Evolutionary conservation across 1,140 invertebrate genomes (phyloP).

Genomic region (Drosophila bifasciata): DNA sequence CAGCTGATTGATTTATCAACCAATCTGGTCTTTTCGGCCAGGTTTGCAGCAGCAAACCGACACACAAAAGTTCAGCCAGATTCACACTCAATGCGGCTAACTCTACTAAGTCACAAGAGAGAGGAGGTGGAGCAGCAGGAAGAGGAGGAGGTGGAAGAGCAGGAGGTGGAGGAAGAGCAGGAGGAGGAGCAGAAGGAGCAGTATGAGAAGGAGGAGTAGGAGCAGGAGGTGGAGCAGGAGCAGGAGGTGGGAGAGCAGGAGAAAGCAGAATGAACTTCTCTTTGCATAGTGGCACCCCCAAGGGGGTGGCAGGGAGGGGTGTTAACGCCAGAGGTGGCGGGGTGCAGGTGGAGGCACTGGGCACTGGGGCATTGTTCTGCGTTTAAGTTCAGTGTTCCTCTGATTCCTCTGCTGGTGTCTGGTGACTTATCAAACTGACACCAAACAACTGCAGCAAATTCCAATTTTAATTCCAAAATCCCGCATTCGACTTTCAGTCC

Average conservation of each 20-base stretch:
- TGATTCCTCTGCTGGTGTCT: too few species aligned
- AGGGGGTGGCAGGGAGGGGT: too few species aligned
- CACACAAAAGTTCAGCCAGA: too few species aligned
- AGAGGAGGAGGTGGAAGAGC: background rate
- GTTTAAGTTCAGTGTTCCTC: background rate
- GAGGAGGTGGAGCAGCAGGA: too few species aligned
- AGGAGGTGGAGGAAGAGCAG: background rate
- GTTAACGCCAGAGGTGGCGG: constrained; percentile 31
- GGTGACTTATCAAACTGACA: constrained; percentile 74
- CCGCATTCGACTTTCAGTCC: too few species aligned
- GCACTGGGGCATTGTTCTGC: constrained; percentile 36
- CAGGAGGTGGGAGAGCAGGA: background rate
- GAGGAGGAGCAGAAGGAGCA: constrained; percentile 12
- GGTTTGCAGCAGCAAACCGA: too few species aligned
- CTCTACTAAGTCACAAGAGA: too few species aligned
- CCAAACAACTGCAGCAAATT: constrained; percentile 77
- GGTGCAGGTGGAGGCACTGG: background rate
- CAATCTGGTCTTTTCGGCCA: too few species aligned
- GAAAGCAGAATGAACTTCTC: constrained; percentile 14
- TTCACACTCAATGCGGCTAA: background rate
- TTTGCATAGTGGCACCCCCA: constrained; percentile 6
- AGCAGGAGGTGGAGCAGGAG: background rate
- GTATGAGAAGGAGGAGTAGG: too few species aligned
- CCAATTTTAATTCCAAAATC: constrained; percentile 65
- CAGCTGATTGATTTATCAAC: constrained; percentile 47